These are phyloP conservation scores for Formica aserva DNA, from an alignment of 2,888 invertebrate species.

Conservation along the genomic window DNA sequence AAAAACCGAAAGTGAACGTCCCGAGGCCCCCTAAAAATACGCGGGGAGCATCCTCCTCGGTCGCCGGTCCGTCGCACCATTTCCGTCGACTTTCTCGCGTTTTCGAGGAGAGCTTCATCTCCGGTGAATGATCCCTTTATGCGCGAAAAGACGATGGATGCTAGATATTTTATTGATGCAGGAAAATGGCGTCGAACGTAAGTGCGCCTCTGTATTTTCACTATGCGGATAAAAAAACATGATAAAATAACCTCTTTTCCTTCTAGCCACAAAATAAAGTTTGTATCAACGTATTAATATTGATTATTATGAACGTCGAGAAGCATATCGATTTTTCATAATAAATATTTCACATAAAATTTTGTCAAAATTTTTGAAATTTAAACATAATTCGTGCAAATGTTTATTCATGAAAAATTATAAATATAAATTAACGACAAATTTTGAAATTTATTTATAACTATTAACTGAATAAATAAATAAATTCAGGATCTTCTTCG, in stretches of 20 bases:
- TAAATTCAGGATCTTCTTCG: neutral
- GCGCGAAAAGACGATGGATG: neutral
- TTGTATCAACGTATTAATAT: neutral
- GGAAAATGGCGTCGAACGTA: neutral
- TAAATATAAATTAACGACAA: neutral
- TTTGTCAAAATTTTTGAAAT: neutral
- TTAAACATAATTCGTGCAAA: too few relatives aligned
- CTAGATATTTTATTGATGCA: neutral
- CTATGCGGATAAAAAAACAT: neutral
- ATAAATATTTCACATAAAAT: neutral
- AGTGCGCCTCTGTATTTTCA: neutral
- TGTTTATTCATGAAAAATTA: neutral
- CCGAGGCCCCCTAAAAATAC: constrained; percentile 81
- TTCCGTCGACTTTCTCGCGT: constrained; percentile 48
- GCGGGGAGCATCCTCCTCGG: constrained; percentile 33
- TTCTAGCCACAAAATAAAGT: neutral
- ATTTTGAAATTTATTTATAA: neutral
- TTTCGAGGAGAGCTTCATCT: constrained; percentile 56
- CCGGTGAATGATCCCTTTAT: constrained; percentile 46
- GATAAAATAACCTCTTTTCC: neutral
- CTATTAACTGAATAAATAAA: neutral
- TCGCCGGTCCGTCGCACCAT: constrained; percentile 16
- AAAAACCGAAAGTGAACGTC: constrained; percentile 82
- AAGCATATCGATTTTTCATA: neutral
- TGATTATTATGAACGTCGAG: neutral